These are phyloP conservation scores for Bettongia penicillata DNA, from an alignment of 2,113 vertebrate species.

Conservation along the genomic window DNA sequence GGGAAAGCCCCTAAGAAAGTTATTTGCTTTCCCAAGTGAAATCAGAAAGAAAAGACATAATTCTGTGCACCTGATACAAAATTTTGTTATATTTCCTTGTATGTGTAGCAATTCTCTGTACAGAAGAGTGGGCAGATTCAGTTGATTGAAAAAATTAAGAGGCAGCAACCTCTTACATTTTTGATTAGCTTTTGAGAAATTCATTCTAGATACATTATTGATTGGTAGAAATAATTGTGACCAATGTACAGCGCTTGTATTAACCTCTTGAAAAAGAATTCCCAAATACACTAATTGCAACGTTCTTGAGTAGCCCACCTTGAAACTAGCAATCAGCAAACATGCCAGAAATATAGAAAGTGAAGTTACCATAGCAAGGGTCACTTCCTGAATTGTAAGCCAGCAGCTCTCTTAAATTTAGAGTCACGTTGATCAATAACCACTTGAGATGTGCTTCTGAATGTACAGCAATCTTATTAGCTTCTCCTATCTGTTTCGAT, in stretches of 20 bases:
- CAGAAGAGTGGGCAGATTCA: slow-evolving; percentile 38
- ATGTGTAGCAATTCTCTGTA: neutral
- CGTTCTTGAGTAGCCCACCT: neutral
- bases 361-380: neutral
- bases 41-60: neutral
- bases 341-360: neutral
- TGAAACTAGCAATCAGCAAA: neutral
- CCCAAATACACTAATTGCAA: slow-evolving; percentile 23
- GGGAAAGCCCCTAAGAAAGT: slow-evolving; percentile 8
- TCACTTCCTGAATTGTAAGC: neutral
- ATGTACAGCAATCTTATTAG: neutral
- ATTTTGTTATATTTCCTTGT: slow-evolving; percentile 10
- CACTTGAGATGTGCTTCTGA: neutral
- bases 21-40: neutral
- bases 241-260: neutral
- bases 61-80: neutral
- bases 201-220: slow-evolving; percentile 24
- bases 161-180: slow-evolving; percentile 2
- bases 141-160: slow-evolving; percentile 43
- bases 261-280: slow-evolving; percentile 36
- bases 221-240: slow-evolving; percentile 11
- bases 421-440: neutral
- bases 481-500: slow-evolving; percentile 1
- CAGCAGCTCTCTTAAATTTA: neutral
- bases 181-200: neutral